Evolutionary conservation across 2,113 vertebrate genomes (phyloP).

Genomic region (Thamnophis sirtalis): DNA sequence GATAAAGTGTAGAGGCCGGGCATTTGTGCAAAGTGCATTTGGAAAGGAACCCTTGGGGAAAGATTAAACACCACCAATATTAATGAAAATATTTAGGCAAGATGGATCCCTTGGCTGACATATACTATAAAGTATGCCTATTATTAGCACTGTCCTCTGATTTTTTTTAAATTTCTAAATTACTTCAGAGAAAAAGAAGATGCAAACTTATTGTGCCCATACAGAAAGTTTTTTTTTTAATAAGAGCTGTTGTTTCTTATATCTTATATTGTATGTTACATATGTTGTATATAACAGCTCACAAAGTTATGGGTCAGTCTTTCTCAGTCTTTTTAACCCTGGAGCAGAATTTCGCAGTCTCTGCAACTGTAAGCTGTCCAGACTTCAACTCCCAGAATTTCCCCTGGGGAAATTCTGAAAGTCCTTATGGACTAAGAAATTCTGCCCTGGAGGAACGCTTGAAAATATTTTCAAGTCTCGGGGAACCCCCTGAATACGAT

Average conservation of each 20-base stretch:
- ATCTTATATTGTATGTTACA: too few species aligned
- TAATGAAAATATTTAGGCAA: background rate
- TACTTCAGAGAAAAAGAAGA: background rate
- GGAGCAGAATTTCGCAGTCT: background rate
- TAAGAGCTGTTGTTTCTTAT: background rate
- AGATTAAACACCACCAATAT: background rate
- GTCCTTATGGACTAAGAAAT: background rate
- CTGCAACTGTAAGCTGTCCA: background rate
- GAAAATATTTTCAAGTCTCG: background rate
- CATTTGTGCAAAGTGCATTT: background rate
- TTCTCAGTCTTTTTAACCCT: background rate
- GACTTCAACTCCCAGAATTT: background rate
- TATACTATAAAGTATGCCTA: background rate
- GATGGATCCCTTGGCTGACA: background rate
- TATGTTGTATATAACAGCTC: background rate
- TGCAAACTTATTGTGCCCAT: background rate
- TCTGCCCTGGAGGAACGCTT: background rate
- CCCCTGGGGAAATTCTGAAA: background rate
- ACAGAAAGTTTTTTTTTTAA: background rate
- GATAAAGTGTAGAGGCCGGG: accelerated
- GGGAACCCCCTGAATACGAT: background rate
- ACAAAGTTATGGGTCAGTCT: background rate
- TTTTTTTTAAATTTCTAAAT: constrained; percentile 9
- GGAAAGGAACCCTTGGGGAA: background rate
- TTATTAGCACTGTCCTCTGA: background rate